Percentiles rank a stretch among this genome's conserved stretches.
phyloP scores from a whole-genome alignment of 2,797 vertebrate species.

The Threskiornis aethiopicus region DNA sequence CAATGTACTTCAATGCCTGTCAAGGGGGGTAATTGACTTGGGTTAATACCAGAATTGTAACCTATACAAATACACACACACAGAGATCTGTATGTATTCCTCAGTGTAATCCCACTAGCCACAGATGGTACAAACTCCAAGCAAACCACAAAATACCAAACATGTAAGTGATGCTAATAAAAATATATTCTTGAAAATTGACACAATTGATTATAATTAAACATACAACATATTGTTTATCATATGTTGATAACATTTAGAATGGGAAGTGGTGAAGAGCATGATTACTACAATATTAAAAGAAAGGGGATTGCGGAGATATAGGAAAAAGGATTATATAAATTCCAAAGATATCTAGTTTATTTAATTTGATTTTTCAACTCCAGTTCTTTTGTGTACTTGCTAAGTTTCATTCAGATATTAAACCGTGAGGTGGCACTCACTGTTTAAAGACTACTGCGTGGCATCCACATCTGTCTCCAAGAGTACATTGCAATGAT shows the following conservation, averaged over 20 bases:
- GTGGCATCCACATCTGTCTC: background rate
- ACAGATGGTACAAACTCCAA: background rate
- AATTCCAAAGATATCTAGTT: background rate
- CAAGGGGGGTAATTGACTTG: background rate
- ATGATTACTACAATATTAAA: background rate
- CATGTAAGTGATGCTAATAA: background rate
- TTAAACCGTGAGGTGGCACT: background rate
- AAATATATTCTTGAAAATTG: background rate
- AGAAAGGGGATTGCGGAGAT: background rate
- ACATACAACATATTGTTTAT: background rate
- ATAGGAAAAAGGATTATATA: background rate
- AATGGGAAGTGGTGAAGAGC: background rate
- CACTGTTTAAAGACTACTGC: background rate
- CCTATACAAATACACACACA: background rate
- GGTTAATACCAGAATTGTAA: background rate
- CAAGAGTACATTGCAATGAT: background rate
- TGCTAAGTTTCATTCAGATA: background rate
- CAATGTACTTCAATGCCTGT: slow-evolving; percentile 93
- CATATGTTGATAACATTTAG: background rate
- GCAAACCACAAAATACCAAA: background rate
- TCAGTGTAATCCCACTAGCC: background rate
- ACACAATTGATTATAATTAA: background rate
- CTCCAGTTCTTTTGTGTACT: background rate
- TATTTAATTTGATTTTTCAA: background rate
- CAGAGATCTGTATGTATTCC: background rate